Percentiles rank a stretch among this genome's conserved stretches.
phyloP scores from a whole-genome alignment of 2,888 invertebrate species.

The Conus canariensis region DNA sequence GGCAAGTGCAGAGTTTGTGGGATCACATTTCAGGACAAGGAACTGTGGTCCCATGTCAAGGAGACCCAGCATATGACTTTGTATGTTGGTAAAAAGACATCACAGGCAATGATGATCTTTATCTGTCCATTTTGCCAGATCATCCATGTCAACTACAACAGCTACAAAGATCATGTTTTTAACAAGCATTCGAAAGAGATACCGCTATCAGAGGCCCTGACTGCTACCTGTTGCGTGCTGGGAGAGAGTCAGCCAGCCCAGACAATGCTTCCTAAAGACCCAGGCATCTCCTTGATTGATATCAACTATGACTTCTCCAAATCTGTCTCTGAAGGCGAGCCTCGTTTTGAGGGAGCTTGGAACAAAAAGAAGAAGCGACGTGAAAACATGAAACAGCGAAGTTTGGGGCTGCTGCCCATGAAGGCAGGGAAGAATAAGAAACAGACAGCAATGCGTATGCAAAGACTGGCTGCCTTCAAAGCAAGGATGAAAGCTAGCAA shows the following conservation, averaged over 20 bases:
- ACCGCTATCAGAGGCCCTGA: too few relatives aligned
- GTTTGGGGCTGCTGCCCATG: background rate
- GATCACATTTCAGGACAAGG: background rate
- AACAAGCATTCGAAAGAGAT: background rate
- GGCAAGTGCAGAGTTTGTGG: background rate
- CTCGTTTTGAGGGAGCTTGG: background rate
- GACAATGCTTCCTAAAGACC: background rate
- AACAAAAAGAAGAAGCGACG: background rate
- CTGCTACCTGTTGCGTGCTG: background rate
- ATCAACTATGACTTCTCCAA: slow-evolving; percentile 8
- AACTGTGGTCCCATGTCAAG: background rate
- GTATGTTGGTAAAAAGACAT: background rate
- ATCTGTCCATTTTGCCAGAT: background rate
- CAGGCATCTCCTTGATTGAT: background rate
- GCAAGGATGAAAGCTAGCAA: background rate
- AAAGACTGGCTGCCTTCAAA: slow-evolving; percentile 7
- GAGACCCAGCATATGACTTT: background rate
- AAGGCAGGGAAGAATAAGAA: background rate
- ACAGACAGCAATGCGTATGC: background rate
- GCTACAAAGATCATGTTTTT: background rate
- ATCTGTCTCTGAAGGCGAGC: background rate
- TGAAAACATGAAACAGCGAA: background rate
- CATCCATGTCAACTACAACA: background rate
- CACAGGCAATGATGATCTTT: background rate
- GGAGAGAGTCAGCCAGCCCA: background rate